Evolutionary conservation across 2,888 invertebrate species (phyloP).

Genomic region (Lamellibrachia columna): DNA sequence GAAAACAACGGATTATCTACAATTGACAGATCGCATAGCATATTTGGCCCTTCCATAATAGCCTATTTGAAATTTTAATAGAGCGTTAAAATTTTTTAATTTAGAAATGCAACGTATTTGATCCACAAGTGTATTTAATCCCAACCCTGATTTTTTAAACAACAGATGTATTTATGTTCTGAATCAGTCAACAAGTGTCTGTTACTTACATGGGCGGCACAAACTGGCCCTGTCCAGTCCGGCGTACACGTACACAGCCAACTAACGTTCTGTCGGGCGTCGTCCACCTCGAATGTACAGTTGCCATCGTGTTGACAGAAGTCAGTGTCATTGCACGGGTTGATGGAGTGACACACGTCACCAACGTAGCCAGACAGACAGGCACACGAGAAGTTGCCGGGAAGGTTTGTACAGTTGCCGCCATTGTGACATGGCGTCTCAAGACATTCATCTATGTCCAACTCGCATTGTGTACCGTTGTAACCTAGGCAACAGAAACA

Average conservation of each 20-base stretch:
- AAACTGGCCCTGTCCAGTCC: slow-evolving; percentile 23
- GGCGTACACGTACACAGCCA: slow-evolving; percentile 24
- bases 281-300: slow-evolving; percentile 45
- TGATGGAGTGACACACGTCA: slow-evolving; percentile 23
- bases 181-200: neutral
- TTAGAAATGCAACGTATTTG: too few relatives aligned
- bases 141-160: too few relatives aligned
- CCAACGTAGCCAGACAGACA: slow-evolving; percentile 31
- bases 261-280: neutral
- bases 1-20: too few relatives aligned
- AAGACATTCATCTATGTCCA: slow-evolving; percentile 30
- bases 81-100: too few relatives aligned
- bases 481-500: slow-evolving; percentile 21
- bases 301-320: slow-evolving; percentile 67
- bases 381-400: slow-evolving; percentile 9
- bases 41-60: too few relatives aligned
- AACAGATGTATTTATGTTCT: too few relatives aligned
- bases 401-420: slow-evolving; percentile 61
- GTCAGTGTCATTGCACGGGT: slow-evolving; percentile 47
- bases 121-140: too few relatives aligned
- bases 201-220: slow-evolving; percentile 26
- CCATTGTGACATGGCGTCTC: slow-evolving; percentile 62
- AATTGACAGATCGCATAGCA: too few relatives aligned
- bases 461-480: slow-evolving; percentile 18
- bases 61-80: too few relatives aligned